Conservation (phyloP, 2,888 invertebrate genomes). For the Theodoxus fluviatilis region DNA sequence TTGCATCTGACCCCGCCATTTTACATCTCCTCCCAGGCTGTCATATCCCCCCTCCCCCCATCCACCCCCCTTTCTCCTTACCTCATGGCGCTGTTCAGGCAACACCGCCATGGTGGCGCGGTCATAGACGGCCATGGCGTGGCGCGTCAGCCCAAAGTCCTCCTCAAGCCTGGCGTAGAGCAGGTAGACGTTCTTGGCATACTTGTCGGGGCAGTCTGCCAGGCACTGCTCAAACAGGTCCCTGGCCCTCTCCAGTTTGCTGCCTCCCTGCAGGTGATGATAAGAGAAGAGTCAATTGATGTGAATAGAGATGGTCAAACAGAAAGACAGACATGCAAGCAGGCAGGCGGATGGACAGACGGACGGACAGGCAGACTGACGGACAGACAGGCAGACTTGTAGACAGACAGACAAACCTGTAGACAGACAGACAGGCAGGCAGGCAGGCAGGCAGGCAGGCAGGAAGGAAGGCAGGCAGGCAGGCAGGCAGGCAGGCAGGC, state of each 20-base stretch:
- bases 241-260: constrained; percentile 92
- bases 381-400: too few relatives aligned
- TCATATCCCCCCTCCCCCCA: background rate
- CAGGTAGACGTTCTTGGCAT: constrained; percentile 89
- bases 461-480: too few relatives aligned
- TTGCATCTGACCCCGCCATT: too few relatives aligned
- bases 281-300: background rate
- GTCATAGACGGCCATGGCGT: constrained; percentile 99
- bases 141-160: constrained; percentile 94
- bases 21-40: too few relatives aligned
- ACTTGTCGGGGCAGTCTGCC: constrained; percentile 94
- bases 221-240: constrained; percentile 99
- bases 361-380: too few relatives aligned
- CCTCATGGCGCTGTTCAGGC: constrained; percentile 90
- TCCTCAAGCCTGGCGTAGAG: constrained; percentile 98
- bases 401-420: too few relatives aligned
- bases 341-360: too few relatives aligned
- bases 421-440: too few relatives aligned
- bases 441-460: too few relatives aligned
- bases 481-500: too few relatives aligned
- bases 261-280: constrained; percentile 72
- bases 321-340: too few relatives aligned
- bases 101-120: constrained; percentile 90
- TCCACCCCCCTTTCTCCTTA: constrained; percentile 47
- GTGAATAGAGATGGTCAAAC: background rate